Evolutionary conservation across 2,113 vertebrate genomes (phyloP), one percentile per base, ranked within the genome.

Genomic region (Phalacrocorax aristotelis): DNA sequence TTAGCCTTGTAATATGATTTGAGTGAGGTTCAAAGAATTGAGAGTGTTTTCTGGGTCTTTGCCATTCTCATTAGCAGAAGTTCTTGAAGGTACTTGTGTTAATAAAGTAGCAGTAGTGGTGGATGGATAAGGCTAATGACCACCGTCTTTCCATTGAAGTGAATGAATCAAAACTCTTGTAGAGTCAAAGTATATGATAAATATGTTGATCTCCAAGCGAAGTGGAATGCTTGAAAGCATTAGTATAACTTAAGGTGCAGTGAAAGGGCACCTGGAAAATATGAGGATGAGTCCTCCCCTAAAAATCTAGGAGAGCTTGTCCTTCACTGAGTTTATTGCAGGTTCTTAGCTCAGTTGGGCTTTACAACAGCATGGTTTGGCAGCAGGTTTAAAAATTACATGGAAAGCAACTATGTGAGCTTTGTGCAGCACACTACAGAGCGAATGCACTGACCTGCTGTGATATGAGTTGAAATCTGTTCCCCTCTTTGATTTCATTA

Each of bases 401-500:
- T 66, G 6, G 68, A 90, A 91, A 80, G 60, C 26, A 85, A 16
- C 58, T 70, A 3, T 66, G 54, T 71, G 71, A 88, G 58, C 64
- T 81, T 77, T 89, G 64, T 86, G 61, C 46, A 87, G 40, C 44
- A 27, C 44, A 6, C 42, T 36, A 40, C 58, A 0, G 5, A 96
- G 75, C 3, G 42, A 90, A 36, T 62, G 55, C 36, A 54, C 32
- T 85, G 91, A 72, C 77, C 66, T 66, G 86, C 75, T 83, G 83
- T 84, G 86, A 70, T 5, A 20, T 2, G 25, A 23, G 3, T 26
- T 91, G 84, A 95, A 93, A 95, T 77, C 44, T 83, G 69, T 79
- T 95, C 89, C 68, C 9, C n/a, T 80, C 82, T 91, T 85, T 77
- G 86, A 79, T 95, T 96, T 92, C 88, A 52, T 64, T 82, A 38